Conservation (phyloP, 2,113 vertebrate genomes). For the Archocentrus centrarchus region DNA sequence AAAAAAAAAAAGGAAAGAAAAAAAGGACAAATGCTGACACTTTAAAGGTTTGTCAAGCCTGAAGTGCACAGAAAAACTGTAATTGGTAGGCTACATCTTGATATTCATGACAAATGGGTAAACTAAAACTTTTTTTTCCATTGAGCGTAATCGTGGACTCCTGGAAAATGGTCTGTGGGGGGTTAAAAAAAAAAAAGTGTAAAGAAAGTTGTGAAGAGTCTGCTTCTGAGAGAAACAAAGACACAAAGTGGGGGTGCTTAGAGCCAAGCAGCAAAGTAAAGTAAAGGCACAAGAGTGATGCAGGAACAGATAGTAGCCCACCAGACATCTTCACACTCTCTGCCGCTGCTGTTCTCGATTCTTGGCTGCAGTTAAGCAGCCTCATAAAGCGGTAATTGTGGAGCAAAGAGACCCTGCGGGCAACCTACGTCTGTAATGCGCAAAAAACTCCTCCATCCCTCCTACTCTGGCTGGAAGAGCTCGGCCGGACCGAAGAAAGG, state of each 20-base stretch:
- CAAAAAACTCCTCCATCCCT: conserved; percentile 58
- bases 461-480: conserved; percentile 55
- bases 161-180: background rate
- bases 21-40: background rate
- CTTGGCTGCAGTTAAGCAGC: conserved; percentile 45
- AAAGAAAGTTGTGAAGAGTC: conserved; percentile 3
- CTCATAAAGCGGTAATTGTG: conserved; percentile 67
- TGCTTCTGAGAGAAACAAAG: conserved; percentile 9
- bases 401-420: conserved; percentile 53
- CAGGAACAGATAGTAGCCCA: conserved; percentile 38
- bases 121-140: background rate
- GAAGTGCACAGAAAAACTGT: background rate
- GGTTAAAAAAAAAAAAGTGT: background rate
- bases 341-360: conserved; percentile 27
- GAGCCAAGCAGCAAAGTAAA: conserved; percentile 18
- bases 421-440: conserved; percentile 63
- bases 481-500: conserved; percentile 41
- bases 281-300: conserved; percentile 26
- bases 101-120: background rate
- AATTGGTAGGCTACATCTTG: background rate
- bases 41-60: background rate
- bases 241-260: conserved; percentile 13
- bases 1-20: background rate
- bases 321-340: conserved; percentile 56
- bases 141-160: background rate